These are phyloP conservation scores for Pecten maximus DNA, from an alignment of 2,888 invertebrate species.

Conservation along the genomic window DNA sequence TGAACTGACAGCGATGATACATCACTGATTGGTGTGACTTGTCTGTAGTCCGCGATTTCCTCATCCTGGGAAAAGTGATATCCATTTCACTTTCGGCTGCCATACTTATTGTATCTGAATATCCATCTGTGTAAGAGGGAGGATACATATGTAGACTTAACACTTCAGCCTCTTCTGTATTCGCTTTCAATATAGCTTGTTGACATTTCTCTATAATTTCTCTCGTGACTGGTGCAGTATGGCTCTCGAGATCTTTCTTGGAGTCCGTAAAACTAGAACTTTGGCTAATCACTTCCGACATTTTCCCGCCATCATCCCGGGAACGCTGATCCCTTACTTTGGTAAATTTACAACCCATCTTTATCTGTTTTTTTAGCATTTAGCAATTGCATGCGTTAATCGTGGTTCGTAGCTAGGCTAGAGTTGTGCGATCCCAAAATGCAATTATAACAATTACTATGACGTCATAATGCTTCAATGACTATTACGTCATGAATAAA, in stretches of 20 bases:
- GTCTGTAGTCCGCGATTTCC: neutral
- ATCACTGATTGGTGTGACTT: neutral
- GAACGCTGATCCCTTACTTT: constrained; percentile 3
- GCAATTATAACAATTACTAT: constrained; percentile 18
- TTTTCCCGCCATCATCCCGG: neutral
- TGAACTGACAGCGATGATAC: neutral
- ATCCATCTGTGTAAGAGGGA: neutral
- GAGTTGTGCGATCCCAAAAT: constrained; percentile 22
- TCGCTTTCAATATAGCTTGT: neutral
- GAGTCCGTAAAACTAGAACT: constrained; percentile 24
- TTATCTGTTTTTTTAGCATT: neutral
- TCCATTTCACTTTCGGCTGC: neutral
- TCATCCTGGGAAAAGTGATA: neutral
- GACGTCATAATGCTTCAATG: neutral
- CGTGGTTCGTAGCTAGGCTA: constrained; percentile 4
- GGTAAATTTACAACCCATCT: neutral
- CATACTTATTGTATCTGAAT: neutral
- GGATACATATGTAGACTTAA: neutral
- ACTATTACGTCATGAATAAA: neutral
- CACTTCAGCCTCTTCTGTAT: neutral
- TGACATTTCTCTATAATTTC: neutral
- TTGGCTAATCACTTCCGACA: constrained; percentile 15
- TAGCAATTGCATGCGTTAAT: neutral
- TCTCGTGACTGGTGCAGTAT: neutral
- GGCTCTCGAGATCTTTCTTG: neutral